These are phyloP conservation scores for Mesoligia furuncula DNA, from an alignment of 2,888 invertebrate species.

Conservation along the genomic window DNA sequence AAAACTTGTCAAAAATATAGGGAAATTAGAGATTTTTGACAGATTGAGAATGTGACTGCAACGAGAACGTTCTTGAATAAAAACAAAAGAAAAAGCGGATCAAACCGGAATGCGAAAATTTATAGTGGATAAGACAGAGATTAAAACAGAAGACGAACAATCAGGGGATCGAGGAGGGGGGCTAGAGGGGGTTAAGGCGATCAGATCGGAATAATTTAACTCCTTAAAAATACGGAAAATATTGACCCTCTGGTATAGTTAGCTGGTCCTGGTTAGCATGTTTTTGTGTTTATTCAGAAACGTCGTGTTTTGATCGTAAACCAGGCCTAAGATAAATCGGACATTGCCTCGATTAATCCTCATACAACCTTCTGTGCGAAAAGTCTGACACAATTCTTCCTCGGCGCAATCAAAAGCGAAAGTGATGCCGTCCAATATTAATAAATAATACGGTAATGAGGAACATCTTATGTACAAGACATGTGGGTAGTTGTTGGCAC, in stretches of 20 bases:
- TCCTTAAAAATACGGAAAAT: neutral
- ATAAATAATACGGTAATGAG: conserved; percentile 55
- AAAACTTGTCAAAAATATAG: neutral
- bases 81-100: no score
- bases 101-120: no score
- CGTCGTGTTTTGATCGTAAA: neutral
- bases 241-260: neutral
- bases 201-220: no score
- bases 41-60: neutral
- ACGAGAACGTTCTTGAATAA: no score
- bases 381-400: conserved; percentile 18
- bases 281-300: neutral
- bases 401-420: conserved; percentile 41
- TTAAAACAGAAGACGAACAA: no score
- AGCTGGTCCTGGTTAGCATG: neutral
- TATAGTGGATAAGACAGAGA: no score
- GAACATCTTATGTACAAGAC: conserved; percentile 34
- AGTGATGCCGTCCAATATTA: conserved; percentile 47
- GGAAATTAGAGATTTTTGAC: neutral
- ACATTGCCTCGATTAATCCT: neutral
- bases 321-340: neutral
- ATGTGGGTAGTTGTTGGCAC: conserved; percentile 59
- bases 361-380: conserved; percentile 6
- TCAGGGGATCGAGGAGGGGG: no score
- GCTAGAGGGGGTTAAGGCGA: no score